Base-by-base conservation (phyloP, 2,888 invertebrate species). In the Chalcis sispes region DNA sequence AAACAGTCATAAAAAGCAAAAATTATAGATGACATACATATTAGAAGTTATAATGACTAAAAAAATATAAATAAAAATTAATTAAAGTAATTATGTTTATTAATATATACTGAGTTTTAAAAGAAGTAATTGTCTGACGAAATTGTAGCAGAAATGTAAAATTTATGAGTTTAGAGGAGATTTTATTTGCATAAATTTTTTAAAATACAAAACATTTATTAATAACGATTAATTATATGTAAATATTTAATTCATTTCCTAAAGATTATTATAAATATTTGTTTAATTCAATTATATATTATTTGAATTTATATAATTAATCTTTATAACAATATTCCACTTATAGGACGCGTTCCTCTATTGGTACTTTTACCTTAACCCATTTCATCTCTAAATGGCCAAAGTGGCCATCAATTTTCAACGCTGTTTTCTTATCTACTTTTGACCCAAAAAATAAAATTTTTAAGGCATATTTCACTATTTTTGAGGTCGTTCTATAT, bases 271-370 rank as follows among this genome's bases (percentile, higher is more conserved):
- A 66, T n/a, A n/a, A n/a, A n/a, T n/a, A 2, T 27, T 18, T 23
- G n/a, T 66, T 36, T 40, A 52, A 32, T 23, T 42, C 18, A 48
- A 66, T 18, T 20, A 27, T 3, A 66, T 48, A 40, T 48, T 36
- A 64, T 23, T 52, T 52, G 23, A 8, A 23, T 23, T 23, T 10
- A 52, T 52, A 23, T 23, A 23, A 52, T 52, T 52, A 5, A 10
- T 23, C 7, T 52, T 52, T 52, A 23, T 23, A 52, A 52, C 20
- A 58, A 32, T 58, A 18, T 58, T 58, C 32, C 29, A 58, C 29
- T 58, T 13, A n/a, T n/a, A n/a, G n/a, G n/a, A n/a, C n/a, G n/a
- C 52, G 52, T 52, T 52, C 23, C 52, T 23, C 52, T 52, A 52
- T 23, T 52, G 1, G 52, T 52, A 52, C 52, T 23, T 52, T 52